Conservation (phyloP, 1,140 invertebrate genomes). For the Drosophila hydei region DNA sequence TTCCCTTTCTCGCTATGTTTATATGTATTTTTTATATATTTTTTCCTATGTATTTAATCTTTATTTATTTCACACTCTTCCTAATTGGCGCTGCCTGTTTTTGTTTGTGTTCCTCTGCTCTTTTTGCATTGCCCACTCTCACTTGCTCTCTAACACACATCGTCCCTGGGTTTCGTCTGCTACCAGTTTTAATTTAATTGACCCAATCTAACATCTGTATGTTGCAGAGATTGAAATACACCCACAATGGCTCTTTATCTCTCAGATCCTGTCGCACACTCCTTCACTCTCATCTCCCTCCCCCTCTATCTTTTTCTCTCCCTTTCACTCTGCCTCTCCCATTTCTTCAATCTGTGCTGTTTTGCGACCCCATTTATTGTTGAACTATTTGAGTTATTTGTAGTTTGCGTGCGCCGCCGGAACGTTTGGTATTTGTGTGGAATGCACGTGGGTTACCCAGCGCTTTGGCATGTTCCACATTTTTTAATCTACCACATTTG, state of each 20-base stretch:
- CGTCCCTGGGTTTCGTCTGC: not conserved
- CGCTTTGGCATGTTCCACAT: slow-evolving; percentile 33
- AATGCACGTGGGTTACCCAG: slow-evolving; percentile 35
- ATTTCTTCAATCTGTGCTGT: slow-evolving; percentile 8
- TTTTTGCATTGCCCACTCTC: not conserved
- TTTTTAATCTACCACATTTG: slow-evolving; percentile 24
- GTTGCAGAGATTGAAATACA: not conserved
- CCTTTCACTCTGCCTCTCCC: not conserved
- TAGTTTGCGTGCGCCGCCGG: slow-evolving; percentile 58
- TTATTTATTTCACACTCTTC: too few relatives aligned
- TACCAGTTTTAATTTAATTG: not conserved
- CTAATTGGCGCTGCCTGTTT: too few relatives aligned
- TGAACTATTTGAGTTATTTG: slow-evolving; percentile 63
- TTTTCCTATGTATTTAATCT: too few relatives aligned
- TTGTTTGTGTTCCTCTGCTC: too few relatives aligned
- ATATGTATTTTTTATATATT: too few relatives aligned
- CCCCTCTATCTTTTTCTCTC: not conserved
- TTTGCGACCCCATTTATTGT: slow-evolving; percentile 29
- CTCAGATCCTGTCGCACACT: not conserved
- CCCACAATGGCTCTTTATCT: not conserved
- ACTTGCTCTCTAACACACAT: not conserved
- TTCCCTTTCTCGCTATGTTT: too few relatives aligned
- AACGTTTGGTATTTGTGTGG: slow-evolving; percentile 55
- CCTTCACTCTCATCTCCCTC: not conserved
- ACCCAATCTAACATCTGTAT: slow-evolving; percentile 1